Percentiles rank a stretch among this genome's conserved stretches.
phyloP scores from a whole-genome alignment of 2,113 vertebrate species.

The Isichthys henryi region DNA sequence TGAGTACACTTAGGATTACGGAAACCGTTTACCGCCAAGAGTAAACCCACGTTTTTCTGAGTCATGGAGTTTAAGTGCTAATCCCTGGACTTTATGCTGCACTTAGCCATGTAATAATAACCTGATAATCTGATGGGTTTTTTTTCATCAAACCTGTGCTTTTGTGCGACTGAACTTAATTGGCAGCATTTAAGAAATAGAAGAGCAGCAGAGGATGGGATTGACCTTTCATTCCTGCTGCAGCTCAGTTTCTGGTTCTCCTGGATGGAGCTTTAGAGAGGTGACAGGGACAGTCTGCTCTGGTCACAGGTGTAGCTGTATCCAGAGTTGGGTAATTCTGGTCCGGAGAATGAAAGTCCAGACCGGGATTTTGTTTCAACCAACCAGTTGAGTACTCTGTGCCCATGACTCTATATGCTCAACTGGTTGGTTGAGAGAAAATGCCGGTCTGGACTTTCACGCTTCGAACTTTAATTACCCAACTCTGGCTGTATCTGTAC shows the following conservation, averaged over 20 bases:
- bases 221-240: background rate
- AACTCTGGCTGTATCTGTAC: background rate
- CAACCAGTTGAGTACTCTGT: too few species aligned
- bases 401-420: too few species aligned
- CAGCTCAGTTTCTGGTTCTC: background rate
- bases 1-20: background rate
- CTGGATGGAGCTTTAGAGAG: background rate
- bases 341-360: too few species aligned
- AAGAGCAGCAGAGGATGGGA: background rate
- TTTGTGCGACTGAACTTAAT: background rate
- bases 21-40: background rate
- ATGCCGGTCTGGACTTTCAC: too few species aligned
- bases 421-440: too few species aligned
- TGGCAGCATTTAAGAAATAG: background rate
- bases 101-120: background rate
- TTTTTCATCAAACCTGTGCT: background rate
- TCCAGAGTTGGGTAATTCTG: too few species aligned
- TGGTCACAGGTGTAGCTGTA: background rate
- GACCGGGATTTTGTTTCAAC: too few species aligned
- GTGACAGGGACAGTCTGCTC: background rate
- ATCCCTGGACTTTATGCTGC: background rate
- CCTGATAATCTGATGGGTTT: background rate
- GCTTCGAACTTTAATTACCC: too few species aligned
- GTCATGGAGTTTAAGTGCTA: background rate
- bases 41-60: background rate